These are phyloP conservation scores for Clarias platycephalus DNA, from an alignment of 2,797 vertebrate species.

Conservation along the genomic window DNA sequence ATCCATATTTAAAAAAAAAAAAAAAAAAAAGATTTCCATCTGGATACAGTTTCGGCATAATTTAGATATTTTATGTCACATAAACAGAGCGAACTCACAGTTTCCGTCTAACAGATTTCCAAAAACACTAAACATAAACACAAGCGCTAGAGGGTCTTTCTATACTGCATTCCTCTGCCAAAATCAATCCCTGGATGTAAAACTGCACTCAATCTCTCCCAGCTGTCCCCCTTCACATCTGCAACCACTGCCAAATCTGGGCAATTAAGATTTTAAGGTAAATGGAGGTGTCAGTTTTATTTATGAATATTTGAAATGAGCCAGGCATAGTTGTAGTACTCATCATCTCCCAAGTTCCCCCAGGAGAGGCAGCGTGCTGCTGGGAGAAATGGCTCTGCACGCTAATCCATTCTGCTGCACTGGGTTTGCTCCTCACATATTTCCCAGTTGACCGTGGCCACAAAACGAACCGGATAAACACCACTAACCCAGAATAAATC, in stretches of 20 bases:
- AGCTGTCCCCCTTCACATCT: conserved; percentile 14
- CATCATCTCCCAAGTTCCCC: conserved; percentile 37
- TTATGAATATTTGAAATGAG: conserved; percentile 48
- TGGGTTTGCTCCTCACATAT: conserved; percentile 50
- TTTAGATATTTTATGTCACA: background rate
- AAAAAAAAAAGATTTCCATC: background rate
- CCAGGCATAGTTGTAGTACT: conserved; percentile 21
- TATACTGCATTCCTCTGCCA: background rate
- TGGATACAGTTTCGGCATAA: background rate
- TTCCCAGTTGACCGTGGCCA: conserved; percentile 43
- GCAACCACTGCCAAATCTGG: conserved; percentile 37
- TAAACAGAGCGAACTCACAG: background rate
- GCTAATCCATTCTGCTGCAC: conserved; percentile 57
- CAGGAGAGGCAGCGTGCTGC: conserved; percentile 35
- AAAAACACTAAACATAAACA: background rate
- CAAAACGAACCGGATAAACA: conserved; percentile 45
- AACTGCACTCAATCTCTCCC: conserved; percentile 1
- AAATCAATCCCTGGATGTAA: conserved; percentile 22
- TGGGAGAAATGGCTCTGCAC: conserved; percentile 53
- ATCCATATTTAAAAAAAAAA: background rate
- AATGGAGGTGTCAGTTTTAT: conserved; percentile 44
- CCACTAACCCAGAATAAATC: conserved; percentile 50
- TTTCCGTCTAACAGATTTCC: conserved; percentile 11
- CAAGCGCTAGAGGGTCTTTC: background rate
- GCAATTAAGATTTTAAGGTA: conserved; percentile 53